Conservation (phyloP, 2,888 invertebrate species). For the Notodonta ziczac region DNA sequence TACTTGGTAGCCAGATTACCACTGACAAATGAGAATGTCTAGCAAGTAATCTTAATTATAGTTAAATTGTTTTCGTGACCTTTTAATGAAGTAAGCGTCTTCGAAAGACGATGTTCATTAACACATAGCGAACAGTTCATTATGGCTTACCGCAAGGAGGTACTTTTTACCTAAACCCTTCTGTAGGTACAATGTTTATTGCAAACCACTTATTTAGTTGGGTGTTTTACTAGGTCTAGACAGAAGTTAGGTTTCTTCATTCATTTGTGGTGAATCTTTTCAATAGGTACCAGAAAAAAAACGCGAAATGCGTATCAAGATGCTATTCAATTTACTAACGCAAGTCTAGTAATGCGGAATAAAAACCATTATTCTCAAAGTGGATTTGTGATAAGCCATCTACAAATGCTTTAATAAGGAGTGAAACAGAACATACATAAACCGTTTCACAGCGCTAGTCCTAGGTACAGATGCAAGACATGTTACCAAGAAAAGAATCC, state of each 20-base stretch:
- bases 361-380: conserved; percentile 4
- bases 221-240: background rate
- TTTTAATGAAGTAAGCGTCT: conserved; percentile 17
- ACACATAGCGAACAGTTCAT: conserved; percentile 13
- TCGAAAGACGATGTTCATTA: conserved; percentile 17
- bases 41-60: conserved; percentile 22
- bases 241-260: background rate
- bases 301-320: background rate
- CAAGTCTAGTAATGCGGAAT: background rate
- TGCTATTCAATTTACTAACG: background rate
- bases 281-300: background rate
- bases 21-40: conserved; percentile 16
- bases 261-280: background rate
- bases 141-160: conserved; percentile 19
- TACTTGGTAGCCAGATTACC: background rate
- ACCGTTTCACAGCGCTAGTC: conserved; percentile 11
- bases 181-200: background rate
- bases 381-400: background rate
- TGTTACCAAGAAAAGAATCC: conserved; percentile 35
- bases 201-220: background rate
- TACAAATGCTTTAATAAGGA: background rate
- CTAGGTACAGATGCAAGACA: conserved; percentile 31
- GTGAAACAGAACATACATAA: conserved; percentile 7
- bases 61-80: conserved; percentile 17
- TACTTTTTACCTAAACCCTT: conserved; percentile 6